Evolutionary conservation across 2,113 vertebrate genomes (phyloP).

Genomic region (Riparia riparia): DNA sequence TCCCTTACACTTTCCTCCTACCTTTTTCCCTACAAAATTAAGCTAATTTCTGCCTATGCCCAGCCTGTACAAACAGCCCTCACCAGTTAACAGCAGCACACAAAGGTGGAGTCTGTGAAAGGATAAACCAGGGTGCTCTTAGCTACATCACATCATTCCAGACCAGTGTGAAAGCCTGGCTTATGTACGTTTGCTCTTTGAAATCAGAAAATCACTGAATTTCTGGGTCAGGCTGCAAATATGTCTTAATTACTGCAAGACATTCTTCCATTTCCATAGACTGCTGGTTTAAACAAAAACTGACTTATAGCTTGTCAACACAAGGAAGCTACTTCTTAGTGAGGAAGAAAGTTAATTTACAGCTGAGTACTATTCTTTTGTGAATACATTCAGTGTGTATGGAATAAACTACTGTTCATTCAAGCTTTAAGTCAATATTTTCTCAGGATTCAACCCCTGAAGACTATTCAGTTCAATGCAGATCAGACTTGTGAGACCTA

Average conservation of each 20-base stretch:
- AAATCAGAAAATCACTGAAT: not conserved
- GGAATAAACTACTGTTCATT: not conserved
- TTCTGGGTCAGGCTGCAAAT: not conserved
- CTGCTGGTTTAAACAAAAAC: not conserved
- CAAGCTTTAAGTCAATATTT: not conserved
- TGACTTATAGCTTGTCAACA: not conserved
- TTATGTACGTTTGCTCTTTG: not conserved
- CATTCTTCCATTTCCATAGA: not conserved
- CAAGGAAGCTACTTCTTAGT: not conserved
- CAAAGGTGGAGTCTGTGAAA: accelerated
- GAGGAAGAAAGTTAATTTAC: not conserved
- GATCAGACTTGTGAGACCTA: not conserved
- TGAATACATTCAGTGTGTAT: not conserved
- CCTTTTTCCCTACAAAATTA: not conserved
- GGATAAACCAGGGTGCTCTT: not conserved
- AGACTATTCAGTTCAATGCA: not conserved
- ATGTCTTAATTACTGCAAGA: not conserved
- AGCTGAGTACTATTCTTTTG: not conserved
- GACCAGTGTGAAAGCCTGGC: not conserved
- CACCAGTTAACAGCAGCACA: not conserved
- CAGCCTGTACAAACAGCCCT: not conserved
- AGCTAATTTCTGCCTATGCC: not conserved
- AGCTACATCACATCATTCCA: not conserved
- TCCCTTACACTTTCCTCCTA: not conserved
- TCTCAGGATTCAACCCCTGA: not conserved